Percentiles rank a stretch among this genome's conserved stretches.
Conservation (phyloP, 1,140 invertebrate species). For the Thalassaphorura encarpata region DNA sequence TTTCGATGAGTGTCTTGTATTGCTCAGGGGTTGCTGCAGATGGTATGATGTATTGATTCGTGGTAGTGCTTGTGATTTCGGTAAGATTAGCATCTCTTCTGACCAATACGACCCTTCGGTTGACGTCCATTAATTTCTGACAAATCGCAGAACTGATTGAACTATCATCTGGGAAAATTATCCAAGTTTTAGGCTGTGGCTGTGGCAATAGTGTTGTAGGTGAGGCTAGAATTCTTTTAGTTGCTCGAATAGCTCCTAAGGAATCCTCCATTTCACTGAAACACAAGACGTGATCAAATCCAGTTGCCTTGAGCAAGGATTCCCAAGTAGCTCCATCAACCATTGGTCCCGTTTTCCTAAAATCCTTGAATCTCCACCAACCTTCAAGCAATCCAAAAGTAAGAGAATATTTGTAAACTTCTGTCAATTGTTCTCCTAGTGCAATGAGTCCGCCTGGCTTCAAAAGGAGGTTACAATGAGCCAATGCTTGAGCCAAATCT, state of each 20-base stretch:
- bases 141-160: background rate
- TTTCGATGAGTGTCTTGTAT: background rate
- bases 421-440: conserved; percentile 4
- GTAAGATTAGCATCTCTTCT: background rate
- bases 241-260: background rate
- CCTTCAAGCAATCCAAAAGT: conserved; percentile 19
- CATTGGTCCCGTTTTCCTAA: conserved; percentile 5
- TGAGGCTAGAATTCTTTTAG: background rate
- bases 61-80: background rate
- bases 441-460: conserved; percentile 4
- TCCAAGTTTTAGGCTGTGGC: background rate
- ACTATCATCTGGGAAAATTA: background rate
- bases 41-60: background rate
- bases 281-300: conserved; percentile 1
- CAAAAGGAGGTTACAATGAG: conserved; percentile 4
- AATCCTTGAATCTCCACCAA: conserved; percentile 19
- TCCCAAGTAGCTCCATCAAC: conserved; percentile 1
- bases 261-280: background rate
- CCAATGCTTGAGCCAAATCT: conserved; percentile 4
- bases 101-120: background rate
- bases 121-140: background rate
- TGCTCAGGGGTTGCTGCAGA: background rate
- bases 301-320: background rate
- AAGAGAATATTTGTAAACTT: background rate
- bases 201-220: background rate